Evolutionary conservation across 2,888 invertebrate genomes (phyloP), one percentile per base, ranked within the genome.

Genomic region (Microchrysa polita): DNA sequence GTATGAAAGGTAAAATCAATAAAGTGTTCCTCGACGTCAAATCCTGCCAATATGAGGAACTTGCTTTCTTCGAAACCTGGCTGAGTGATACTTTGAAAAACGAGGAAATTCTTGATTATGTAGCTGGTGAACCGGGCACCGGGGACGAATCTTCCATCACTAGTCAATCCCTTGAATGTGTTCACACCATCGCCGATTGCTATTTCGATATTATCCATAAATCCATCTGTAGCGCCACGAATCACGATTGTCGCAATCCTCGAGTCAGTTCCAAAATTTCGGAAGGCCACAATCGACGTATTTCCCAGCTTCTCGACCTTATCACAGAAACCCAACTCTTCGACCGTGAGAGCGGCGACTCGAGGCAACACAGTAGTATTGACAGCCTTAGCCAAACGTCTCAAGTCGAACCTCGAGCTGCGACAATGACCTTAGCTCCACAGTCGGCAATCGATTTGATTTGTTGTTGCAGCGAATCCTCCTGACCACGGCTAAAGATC

Each of bases 101-200:
- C n/a, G n/a, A n/a, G n/a, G n/a, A n/a, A n/a, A n/a, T n/a, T n/a
- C n/a, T n/a, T n/a, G n/a, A n/a, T n/a, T n/a, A n/a, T n/a, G n/a
- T n/a, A n/a, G n/a, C n/a, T n/a, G n/a, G n/a, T n/a, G n/a, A n/a
- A n/a, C n/a, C n/a, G n/a, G n/a, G n/a, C n/a, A n/a, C n/a, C n/a
- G n/a, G n/a, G n/a, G n/a, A n/a, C n/a, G n/a, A n/a, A 89, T 85
- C 87, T 87, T 79, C 90, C 90, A 83, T 91, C 95, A 81, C 91
- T 90, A 0, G 93, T 91, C 48, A 96, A 87, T 71, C 93, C 93
- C 85, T 99, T 99, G 86, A 96, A 99, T 42, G 97, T 98, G 83
- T 99, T 99, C 20, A 99, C 96, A 76, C 97, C 99, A 87, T 99
- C 99, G 86, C 99, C 97, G 80, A 99, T 91, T 27, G 98, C 96